Evolutionary conservation across 2,113 vertebrate species (phyloP).

Genomic region (Drymodes brunneopygia): DNA sequence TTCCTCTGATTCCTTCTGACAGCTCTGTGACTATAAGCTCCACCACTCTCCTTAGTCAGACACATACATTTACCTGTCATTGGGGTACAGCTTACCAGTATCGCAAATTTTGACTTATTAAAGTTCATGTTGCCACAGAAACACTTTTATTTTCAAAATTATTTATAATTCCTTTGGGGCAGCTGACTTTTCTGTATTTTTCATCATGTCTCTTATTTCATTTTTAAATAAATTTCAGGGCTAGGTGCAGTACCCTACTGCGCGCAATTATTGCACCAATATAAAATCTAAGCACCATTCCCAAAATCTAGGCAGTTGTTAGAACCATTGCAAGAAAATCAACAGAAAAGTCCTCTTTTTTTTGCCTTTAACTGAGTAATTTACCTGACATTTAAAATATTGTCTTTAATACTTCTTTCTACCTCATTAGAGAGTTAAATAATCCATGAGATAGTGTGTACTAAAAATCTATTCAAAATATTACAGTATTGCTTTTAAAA

Average conservation of each 20-base stretch:
- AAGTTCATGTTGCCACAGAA: conserved; percentile 25
- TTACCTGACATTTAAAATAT: conserved; percentile 58
- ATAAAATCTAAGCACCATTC: conserved; percentile 48
- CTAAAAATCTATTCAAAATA: conserved; percentile 56
- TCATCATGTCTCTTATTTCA: conserved; percentile 25
- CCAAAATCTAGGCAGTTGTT: conserved; percentile 19
- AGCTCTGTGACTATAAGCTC: background rate
- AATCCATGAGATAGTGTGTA: conserved; percentile 47
- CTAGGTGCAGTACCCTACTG: conserved; percentile 48
- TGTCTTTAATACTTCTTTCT: conserved; percentile 61
- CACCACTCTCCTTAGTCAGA: background rate
- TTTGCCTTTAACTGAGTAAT: background rate
- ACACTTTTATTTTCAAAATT: conserved; percentile 31
- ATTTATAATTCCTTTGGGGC: conserved; percentile 20
- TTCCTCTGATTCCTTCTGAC: background rate
- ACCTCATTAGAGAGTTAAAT: conserved; percentile 60
- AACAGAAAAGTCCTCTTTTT: background rate
- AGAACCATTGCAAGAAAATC: background rate
- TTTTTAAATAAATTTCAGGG: conserved; percentile 34
- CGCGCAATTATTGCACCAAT: conserved; percentile 50
- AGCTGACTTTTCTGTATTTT: conserved; percentile 27
- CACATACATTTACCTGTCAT: background rate
- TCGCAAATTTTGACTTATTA: background rate
- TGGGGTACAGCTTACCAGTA: background rate
- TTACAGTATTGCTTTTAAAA: conserved; percentile 30